Evolutionary conservation across 1,140 invertebrate species (phyloP).

Genomic region (Sitobion miscanthi): DNA sequence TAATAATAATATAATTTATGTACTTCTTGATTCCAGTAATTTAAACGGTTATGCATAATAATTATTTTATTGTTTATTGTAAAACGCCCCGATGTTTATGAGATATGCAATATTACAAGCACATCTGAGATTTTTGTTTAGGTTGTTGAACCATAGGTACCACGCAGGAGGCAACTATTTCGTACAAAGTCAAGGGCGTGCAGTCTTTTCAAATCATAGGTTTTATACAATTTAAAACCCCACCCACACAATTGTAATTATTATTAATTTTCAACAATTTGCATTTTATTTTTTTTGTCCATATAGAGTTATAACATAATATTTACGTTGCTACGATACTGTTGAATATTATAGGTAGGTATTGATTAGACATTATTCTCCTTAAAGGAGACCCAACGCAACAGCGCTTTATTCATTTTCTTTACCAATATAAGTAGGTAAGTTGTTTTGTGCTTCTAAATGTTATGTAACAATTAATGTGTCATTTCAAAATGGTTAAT

Average conservation of each 20-base stretch:
- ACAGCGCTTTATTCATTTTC: not conserved
- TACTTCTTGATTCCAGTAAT: not conserved
- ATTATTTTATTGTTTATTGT: not conserved
- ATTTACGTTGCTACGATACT: conserved; percentile 19
- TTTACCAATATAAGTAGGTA: not conserved
- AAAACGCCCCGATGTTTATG: not conserved
- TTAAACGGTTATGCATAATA: not conserved
- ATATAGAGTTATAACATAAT: not conserved
- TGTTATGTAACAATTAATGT: not conserved
- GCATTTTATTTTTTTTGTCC: not conserved
- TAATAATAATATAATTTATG: not conserved
- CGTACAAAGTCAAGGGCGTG: not conserved
- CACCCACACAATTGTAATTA: not conserved
- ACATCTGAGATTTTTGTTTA: not conserved
- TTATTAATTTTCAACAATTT: no score
- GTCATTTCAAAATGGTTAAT: not conserved
- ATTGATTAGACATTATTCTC: not conserved
- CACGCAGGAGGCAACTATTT: not conserved
- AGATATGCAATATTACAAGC: not conserved
- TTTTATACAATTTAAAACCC: not conserved
- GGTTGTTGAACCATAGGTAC: not conserved
- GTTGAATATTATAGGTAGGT: not conserved
- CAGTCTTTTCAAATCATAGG: not conserved
- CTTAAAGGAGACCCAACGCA: not conserved
- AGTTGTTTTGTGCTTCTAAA: not conserved